Conservation (phyloP, 2,113 vertebrate genomes). For the Pleuronectes platessa region DNA sequence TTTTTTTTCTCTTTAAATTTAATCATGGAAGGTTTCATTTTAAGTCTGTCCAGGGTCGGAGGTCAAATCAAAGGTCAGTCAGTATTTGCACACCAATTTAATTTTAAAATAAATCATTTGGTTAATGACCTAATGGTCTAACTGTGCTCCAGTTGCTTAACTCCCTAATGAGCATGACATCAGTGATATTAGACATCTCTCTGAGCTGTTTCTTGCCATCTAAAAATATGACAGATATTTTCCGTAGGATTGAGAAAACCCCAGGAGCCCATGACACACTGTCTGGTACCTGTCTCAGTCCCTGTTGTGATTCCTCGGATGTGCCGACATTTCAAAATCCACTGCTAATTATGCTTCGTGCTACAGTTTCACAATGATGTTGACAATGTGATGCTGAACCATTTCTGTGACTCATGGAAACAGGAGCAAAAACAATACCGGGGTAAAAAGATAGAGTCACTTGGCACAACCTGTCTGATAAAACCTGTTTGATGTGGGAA, state of each 20-base stretch:
- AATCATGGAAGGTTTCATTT: too few relatives aligned
- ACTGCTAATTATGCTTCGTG: not conserved
- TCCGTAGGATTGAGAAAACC: not conserved
- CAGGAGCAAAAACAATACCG: not conserved
- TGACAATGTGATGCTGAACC: not conserved
- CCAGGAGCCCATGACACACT: constrained; percentile 19
- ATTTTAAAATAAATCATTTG: too few relatives aligned
- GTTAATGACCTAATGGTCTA: too few relatives aligned
- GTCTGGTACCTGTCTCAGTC: not conserved
- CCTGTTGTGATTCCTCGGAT: too few relatives aligned
- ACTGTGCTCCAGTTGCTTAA: too few relatives aligned
- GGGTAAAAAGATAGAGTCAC: not conserved
- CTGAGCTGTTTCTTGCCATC: not conserved
- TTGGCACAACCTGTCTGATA: too few relatives aligned
- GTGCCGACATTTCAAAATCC: constrained; percentile 20
- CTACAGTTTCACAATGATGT: not conserved
- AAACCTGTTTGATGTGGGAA: not conserved
- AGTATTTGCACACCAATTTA: too few relatives aligned
- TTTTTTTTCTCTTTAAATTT: too few relatives aligned
- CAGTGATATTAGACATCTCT: not conserved
- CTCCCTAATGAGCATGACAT: too few relatives aligned
- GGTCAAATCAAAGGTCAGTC: too few relatives aligned
- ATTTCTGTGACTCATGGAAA: constrained; percentile 14
- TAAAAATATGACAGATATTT: not conserved
- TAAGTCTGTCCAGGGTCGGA: too few relatives aligned